These are phyloP conservation scores for Mesoclemmys tuberculata DNA, from an alignment of 2,113 vertebrate species.

Conservation along the genomic window DNA sequence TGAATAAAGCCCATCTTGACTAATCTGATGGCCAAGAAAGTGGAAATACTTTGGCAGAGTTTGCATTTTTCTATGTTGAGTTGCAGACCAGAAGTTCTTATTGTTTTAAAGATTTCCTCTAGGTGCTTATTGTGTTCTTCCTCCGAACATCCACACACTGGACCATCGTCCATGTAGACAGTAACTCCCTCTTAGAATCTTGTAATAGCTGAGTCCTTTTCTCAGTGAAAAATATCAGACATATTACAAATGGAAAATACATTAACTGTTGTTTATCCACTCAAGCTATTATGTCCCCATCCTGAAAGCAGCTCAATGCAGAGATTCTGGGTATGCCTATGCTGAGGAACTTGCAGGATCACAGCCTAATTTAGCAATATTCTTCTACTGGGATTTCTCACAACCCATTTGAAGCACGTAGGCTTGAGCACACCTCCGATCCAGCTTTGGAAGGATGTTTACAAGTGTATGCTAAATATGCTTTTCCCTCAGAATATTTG, in stretches of 20 bases:
- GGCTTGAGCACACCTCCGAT: background rate
- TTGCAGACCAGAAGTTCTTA: background rate
- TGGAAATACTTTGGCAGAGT: background rate
- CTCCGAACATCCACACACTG: background rate
- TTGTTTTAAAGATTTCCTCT: slow-evolving; percentile 21
- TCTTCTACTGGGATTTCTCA: background rate
- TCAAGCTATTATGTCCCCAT: background rate
- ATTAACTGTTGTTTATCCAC: background rate
- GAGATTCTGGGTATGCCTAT: background rate
- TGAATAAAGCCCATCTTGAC: background rate
- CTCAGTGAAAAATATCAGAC: background rate
- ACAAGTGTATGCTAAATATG: background rate
- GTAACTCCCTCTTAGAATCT: background rate
- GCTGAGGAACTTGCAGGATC: rapidly evolving
- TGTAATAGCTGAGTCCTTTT: background rate
- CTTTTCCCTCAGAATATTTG: background rate
- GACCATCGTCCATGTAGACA: background rate
- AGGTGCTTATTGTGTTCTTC: background rate
- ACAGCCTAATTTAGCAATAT: rapidly evolving
- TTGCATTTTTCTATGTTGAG: background rate
- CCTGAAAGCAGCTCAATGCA: background rate
- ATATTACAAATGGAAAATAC: background rate
- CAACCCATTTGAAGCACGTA: background rate
- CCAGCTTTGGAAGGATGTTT: background rate
- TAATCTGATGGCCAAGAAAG: background rate